Evolutionary conservation across 1,140 invertebrate species (phyloP), one percentile per base, ranked within the genome.

Genomic region (Diabrotica undecimpunctata): DNA sequence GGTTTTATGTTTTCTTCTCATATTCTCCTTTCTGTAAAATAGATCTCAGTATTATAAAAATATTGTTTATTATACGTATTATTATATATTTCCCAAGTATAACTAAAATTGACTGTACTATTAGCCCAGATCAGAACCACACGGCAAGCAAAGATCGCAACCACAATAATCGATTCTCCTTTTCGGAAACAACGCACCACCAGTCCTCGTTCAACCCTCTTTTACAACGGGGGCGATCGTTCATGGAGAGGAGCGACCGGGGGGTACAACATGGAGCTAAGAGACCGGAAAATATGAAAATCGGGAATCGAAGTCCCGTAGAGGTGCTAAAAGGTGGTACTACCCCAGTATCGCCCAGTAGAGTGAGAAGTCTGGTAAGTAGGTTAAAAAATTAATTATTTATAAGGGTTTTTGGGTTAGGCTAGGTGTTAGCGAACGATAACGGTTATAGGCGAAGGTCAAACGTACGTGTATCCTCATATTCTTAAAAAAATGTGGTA

Each of bases 141-240:
- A 14, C 9, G 9, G 38, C 54, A 12, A 66, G 67, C 61, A 53
- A 53, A 61, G 64, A 66, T 10, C 12, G 5, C 8, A 69, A 66
- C 64, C 54, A 41, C 59, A 7, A n/a, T 12, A n/a, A 46, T 51
- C 53, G 58, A 60, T 56, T 37, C 11, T 54, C 38, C 55, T 25
- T 25, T 25, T 64, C 54, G 25, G 51, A 62, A 35, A 41, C 63
- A 61, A 57, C 60, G 62, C 54, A 70, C 70, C 68, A 71, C 70
- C 61, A 66, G 69, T 56, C 66, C 66, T 66, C 56, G 66, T 62
- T 73, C 72, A 64, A 67, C 59, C 66, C 68, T 66, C 56, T 66
- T 62, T 73, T 73, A 65, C 66, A 71, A 67, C 76, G 77, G 70
- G 71, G 72, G 62, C 64, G 70, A 41, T 76, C 75, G 56, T 78